Percentiles rank a stretch among this genome's conserved stretches.
These are phyloP conservation scores for Zapus hudsonius DNA, from an alignment of 2,113 vertebrate species.

Conservation along the genomic window DNA sequence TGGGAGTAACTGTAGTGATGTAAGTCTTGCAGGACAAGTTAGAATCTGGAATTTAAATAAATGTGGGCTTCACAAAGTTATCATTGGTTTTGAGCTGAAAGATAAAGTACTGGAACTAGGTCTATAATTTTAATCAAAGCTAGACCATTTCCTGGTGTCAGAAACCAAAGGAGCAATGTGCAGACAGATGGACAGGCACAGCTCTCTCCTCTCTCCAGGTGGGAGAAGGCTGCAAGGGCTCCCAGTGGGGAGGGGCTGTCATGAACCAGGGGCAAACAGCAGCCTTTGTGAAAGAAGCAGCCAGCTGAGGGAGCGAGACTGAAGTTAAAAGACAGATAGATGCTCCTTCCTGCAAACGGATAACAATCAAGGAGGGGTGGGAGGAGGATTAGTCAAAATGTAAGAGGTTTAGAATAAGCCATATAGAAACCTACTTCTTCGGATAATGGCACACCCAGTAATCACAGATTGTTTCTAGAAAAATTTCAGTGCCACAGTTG, in stretches of 20 bases:
- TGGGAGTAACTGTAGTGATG: neutral
- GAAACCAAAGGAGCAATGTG: neutral
- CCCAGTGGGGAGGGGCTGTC: accelerated
- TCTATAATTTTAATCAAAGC: neutral
- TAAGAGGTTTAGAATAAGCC: too few relatives aligned
- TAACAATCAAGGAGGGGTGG: neutral
- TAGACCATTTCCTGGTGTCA: neutral
- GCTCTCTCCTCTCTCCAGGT: neutral
- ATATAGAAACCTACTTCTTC: too few relatives aligned
- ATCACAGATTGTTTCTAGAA: too few relatives aligned
- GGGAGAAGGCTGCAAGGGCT: neutral
- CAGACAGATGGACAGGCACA: neutral
- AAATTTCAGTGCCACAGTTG: too few relatives aligned
- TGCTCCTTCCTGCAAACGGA: neutral
- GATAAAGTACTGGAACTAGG: neutral
- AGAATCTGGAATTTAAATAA: slow-evolving; percentile 12
- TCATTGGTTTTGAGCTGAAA: slow-evolving; percentile 41
- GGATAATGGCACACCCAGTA: too few relatives aligned
- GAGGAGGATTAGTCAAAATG: neutral
- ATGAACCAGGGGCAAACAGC: too few relatives aligned
- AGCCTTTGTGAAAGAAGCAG: neutral
- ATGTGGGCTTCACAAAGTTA: neutral
- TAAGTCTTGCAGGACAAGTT: neutral
- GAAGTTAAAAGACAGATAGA: neutral
- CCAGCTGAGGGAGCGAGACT: accelerated